Percentiles rank a stretch among this genome's conserved stretches.
phyloP scores from a whole-genome alignment of 37 sponge, comb jelly and placozoan species.

The Geodia barretti region DNA sequence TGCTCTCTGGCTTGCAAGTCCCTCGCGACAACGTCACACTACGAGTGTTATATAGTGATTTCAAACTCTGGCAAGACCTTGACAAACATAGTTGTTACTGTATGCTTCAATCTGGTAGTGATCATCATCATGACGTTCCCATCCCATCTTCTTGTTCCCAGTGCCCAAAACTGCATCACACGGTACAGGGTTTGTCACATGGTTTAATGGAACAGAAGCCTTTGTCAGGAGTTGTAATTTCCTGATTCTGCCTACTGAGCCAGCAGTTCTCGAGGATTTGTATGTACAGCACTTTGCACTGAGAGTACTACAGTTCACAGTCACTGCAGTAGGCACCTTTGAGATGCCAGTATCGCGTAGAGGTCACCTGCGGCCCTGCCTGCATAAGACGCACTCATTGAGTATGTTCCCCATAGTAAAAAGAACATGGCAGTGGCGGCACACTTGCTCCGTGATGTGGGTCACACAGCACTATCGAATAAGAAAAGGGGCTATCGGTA shows the following conservation, averaged over 20 bases:
- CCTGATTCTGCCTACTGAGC: too few species aligned
- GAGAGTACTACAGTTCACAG: slow-evolving; percentile 14
- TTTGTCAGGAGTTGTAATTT: not conserved
- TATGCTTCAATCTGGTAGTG: slow-evolving; percentile 67
- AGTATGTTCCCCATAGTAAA: slow-evolving; percentile 55
- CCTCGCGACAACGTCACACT: slow-evolving; percentile 20
- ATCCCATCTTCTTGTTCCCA: not conserved
- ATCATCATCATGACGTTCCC: slow-evolving; percentile 61
- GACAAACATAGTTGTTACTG: slow-evolving; percentile 40
- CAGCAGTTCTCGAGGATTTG: not conserved
- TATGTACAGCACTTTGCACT: not conserved
- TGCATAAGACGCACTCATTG: slow-evolving; percentile 28
- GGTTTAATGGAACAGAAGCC: slow-evolving; percentile 38
- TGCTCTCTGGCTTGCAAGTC: slow-evolving; percentile 9
- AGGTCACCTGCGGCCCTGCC: slow-evolving; percentile 16
- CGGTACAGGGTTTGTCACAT: slow-evolving; percentile 31
- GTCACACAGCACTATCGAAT: slow-evolving; percentile 48
- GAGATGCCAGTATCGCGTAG: slow-evolving; percentile 34
- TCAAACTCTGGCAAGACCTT: slow-evolving; percentile 3
- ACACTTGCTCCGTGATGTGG: slow-evolving; percentile 51
- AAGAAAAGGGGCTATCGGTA: slow-evolving; percentile 13
- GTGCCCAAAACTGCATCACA: slow-evolving; percentile 30
- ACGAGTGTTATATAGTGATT: slow-evolving; percentile 27
- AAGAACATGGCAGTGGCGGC: slow-evolving; percentile 64
- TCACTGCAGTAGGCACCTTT: slow-evolving; percentile 35